A percentile compares a stretch with the other conserved stretches of the same genome.
phyloP scores from a whole-genome alignment of 2,888 invertebrate species.

The Microctonus brassicae region DNA sequence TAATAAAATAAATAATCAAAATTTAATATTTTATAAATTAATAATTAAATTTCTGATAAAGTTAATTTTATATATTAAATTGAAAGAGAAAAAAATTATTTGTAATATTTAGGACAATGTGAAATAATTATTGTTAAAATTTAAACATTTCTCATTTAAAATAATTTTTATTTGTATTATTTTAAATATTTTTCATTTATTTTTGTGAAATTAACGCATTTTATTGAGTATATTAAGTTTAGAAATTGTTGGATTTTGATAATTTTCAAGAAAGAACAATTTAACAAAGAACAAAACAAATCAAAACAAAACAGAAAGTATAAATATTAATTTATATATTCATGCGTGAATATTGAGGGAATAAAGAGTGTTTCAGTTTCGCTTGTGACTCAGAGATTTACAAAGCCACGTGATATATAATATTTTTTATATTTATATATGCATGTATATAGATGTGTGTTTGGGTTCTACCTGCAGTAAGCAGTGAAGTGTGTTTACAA shows the following conservation, averaged over 20 bases:
- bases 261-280: background rate
- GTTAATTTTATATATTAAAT: too few relatives aligned
- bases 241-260: background rate
- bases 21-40: too few relatives aligned
- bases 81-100: too few relatives aligned
- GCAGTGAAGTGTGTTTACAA: constrained; percentile 26
- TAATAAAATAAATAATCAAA: too few relatives aligned
- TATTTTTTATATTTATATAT: background rate
- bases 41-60: too few relatives aligned
- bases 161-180: too few relatives aligned
- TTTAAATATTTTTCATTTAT: too few relatives aligned
- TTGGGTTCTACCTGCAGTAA: background rate
- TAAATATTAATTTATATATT: background rate
- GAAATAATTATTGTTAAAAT: too few relatives aligned
- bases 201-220: too few relatives aligned
- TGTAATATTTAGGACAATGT: too few relatives aligned
- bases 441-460: background rate
- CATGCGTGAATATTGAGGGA: background rate
- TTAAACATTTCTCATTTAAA: too few relatives aligned
- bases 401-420: background rate
- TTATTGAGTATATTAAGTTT: too few relatives aligned
- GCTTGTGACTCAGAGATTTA: background rate
- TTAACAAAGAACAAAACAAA: background rate
- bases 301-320: background rate
- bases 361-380: background rate